phyloP scores from a whole-genome alignment of 2,888 invertebrate genomes.

The Rhingia rostrata region DNA sequence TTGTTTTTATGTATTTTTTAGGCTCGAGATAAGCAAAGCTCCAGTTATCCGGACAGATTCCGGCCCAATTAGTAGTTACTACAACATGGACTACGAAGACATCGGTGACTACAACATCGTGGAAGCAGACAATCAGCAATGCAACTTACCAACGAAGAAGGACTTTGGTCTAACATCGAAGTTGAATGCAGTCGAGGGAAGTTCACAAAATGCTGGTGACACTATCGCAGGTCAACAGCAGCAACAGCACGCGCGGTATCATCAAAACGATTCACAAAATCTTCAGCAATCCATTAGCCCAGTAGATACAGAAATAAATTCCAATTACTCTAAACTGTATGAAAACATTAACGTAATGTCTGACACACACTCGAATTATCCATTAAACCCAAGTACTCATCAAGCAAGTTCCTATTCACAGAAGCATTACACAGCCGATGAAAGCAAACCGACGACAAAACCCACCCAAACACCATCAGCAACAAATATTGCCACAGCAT shows the following conservation, averaged over 20 bases:
- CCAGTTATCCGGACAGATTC: constrained; percentile 54
- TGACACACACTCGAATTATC: constrained; percentile 49
- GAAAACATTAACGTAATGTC: constrained; percentile 68
- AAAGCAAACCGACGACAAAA: constrained; percentile 35
- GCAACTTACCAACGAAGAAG: constrained; percentile 40
- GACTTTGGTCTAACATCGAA: constrained; percentile 28
- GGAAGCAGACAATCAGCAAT: constrained; percentile 61
- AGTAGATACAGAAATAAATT: constrained; percentile 77
- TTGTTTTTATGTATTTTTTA: background rate
- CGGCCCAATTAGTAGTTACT: constrained; percentile 68
- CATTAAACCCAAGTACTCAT: constrained; percentile 45
- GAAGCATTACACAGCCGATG: constrained; percentile 63
- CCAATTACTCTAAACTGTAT: constrained; percentile 75
- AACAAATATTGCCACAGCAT: constrained; percentile 22
- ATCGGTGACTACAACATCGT: constrained; percentile 64
- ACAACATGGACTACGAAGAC: constrained; percentile 75
- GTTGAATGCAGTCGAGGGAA: constrained; percentile 33
- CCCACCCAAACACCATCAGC: constrained; percentile 22
- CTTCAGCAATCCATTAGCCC: constrained; percentile 19
- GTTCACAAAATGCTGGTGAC: constrained; percentile 41
- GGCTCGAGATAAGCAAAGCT: constrained; percentile 51
- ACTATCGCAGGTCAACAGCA: constrained; percentile 29
- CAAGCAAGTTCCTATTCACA: constrained; percentile 75
- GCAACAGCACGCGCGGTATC: constrained; percentile 32
- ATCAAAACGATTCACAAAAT: constrained; percentile 43